Base-by-base conservation (phyloP, 2,797 vertebrate species). In the Moxostoma hubbsi region DNA sequence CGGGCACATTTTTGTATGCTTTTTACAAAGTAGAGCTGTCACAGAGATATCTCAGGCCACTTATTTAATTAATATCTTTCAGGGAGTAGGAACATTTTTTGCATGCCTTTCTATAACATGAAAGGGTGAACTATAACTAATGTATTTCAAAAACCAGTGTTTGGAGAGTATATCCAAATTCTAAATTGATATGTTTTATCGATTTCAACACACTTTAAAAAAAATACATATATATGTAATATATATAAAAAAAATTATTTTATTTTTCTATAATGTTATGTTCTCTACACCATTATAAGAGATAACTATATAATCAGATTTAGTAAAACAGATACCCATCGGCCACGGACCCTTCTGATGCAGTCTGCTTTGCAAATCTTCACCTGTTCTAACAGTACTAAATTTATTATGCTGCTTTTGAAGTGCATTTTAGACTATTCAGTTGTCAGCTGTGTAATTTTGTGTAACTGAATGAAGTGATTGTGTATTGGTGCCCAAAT, bases 101-200 rank as follows among this genome's bases (percentile, higher is more conserved):
- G 36, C 36, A 36, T 36, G 36, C 36, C 36, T 36, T 36, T 36
- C 36, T 71, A 77, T 50, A 13, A 82, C 55, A 16, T 69, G 76
- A 69, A 73, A 47, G 70, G 18, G 54, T 50, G 55, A 79, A 55
- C 75, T 15, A 54, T 71, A 53, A 61, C 4, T 71, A 53, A 61
- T 4, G 45, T 68, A 46, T 64, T 68, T 15, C 9, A 36, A 10
- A 9, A 45, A 16, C 10, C 16, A 61, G 54, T 16, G n/a, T 59
- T 58, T 16, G 9, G 24, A 36, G 59, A 62, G 59, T 11, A 13
- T 1, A 18, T 18, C 2, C 9, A 24, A 10, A 18, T 9, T 59
- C 24, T 8, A 16, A 59, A 24, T 62, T 62, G 59, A 11, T 62
- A 36, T 62, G 24, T 62, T 43, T 24, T 62, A 59, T 62, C 24